Evolutionary conservation across 1,140 invertebrate genomes (phyloP).

Genomic region (Panulirus ornatus): DNA sequence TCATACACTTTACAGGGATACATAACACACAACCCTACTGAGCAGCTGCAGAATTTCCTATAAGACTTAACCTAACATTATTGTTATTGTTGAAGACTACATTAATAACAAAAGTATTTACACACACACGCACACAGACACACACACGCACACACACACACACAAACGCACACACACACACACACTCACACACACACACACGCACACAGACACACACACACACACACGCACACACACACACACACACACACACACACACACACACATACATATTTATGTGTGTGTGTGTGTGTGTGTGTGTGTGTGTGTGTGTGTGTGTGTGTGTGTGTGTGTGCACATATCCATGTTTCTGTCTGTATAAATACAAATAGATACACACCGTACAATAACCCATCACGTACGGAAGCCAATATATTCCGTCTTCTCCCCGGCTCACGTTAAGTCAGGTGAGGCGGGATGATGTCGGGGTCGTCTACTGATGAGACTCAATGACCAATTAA

Average conservation of each 20-base stretch:
- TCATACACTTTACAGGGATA: too few species aligned
- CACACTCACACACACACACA: slow-evolving; percentile 11
- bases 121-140: neutral
- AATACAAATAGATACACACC: neutral
- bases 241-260: neutral
- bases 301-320: neutral
- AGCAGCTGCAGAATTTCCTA: too few species aligned
- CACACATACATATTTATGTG: neutral
- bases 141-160: slow-evolving; percentile 3
- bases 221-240: neutral
- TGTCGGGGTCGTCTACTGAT: neutral
- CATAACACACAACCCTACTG: too few species aligned
- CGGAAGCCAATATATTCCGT: too few species aligned
- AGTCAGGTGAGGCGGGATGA: neutral
- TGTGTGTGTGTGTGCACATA: neutral
- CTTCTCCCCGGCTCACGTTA: too few species aligned
- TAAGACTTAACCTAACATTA: too few species aligned
- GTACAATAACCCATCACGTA: neutral
- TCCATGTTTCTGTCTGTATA: neutral
- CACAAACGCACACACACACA: neutral
- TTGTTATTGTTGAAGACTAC: too few species aligned
- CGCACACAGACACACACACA: neutral
- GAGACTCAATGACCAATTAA: neutral
- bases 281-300: neutral
- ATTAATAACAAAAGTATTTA: too few species aligned